Evolutionary conservation across 1,140 invertebrate genomes (phyloP).

Genomic region (Bombus confusus): DNA sequence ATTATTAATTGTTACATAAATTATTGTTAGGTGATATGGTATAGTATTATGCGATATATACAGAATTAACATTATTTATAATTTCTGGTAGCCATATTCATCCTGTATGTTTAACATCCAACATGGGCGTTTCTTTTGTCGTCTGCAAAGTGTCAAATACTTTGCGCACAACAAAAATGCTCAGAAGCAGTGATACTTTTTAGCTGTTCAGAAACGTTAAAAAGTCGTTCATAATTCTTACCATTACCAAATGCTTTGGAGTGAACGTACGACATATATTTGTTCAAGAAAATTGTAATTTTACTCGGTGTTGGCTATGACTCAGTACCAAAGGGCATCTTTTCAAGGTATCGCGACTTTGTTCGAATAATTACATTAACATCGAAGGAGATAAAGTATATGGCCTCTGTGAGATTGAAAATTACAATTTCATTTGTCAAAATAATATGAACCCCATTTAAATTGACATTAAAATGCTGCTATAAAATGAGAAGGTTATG

Average conservation of each 20-base stretch:
- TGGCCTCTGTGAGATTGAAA: background rate
- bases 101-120: slow-evolving; percentile 32
- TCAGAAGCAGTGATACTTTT: slow-evolving; percentile 11
- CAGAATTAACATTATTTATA: slow-evolving; percentile 56
- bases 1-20: background rate
- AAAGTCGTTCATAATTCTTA: background rate
- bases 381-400: background rate
- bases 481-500: slow-evolving; percentile 45
- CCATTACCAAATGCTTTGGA: slow-evolving; percentile 10
- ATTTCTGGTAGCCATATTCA: slow-evolving; percentile 59
- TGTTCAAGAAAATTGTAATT: slow-evolving; percentile 31
- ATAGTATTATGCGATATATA: background rate
- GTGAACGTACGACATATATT: slow-evolving; percentile 12
- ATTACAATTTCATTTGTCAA: background rate
- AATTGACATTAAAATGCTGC: slow-evolving; percentile 5
- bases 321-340: slow-evolving; percentile 29
- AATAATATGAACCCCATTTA: background rate
- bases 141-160: slow-evolving; percentile 69
- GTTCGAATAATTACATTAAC: slow-evolving; percentile 38
- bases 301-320: slow-evolving; percentile 19
- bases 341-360: slow-evolving; percentile 2
- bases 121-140: slow-evolving; percentile 72
- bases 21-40: background rate
- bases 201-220: slow-evolving; percentile 9
- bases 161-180: slow-evolving; percentile 51